Conservation (phyloP, 2,797 vertebrate genomes). For the Labeo calbasu region DNA sequence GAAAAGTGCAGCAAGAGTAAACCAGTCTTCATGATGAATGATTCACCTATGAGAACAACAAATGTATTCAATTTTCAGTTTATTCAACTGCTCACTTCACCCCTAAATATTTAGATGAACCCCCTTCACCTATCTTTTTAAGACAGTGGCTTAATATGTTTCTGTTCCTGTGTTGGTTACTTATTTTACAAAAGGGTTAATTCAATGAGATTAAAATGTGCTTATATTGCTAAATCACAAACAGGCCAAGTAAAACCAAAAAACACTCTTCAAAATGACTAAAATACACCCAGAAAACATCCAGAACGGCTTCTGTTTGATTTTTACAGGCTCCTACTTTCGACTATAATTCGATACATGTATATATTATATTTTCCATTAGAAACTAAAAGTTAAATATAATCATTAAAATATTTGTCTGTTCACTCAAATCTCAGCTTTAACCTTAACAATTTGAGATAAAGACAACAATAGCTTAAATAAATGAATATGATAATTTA, state of each 20-base stretch:
- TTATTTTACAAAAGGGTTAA: too few relatives aligned
- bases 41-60: not conserved
- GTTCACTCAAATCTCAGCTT: not conserved
- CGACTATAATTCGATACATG: not conserved
- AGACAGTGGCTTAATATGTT: too few relatives aligned
- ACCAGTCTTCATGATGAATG: not conserved
- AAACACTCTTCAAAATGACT: not conserved
- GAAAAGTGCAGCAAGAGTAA: not conserved
- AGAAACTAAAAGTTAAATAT: not conserved
- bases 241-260: not conserved
- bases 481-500: not conserved
- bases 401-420: not conserved
- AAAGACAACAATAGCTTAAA: not conserved
- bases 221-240: not conserved
- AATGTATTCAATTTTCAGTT: not conserved
- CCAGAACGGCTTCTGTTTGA: too few relatives aligned
- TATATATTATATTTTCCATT: not conserved
- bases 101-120: not conserved
- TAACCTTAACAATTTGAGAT: not conserved
- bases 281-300: not conserved
- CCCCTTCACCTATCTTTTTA: not conserved
- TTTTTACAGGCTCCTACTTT: not conserved
- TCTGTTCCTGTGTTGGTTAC: too few relatives aligned
- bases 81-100: not conserved
- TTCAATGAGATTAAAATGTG: too few relatives aligned